Conservation (phyloP, 2,797 vertebrate genomes). For the Notolepis coatsorum region DNA sequence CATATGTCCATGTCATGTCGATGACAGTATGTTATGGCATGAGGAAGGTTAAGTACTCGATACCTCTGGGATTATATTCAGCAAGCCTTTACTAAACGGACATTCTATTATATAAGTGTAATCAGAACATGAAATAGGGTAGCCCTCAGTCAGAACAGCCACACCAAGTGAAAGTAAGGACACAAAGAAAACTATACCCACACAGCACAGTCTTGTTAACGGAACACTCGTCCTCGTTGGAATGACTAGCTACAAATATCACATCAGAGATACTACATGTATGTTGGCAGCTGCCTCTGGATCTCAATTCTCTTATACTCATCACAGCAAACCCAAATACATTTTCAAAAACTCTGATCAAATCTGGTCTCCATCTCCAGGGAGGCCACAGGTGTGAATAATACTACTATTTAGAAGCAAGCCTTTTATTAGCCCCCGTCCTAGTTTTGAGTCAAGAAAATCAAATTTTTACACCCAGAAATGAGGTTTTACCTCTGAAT, state of each 20-base stretch:
- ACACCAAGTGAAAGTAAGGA: conserved; percentile 11
- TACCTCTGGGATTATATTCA: background rate
- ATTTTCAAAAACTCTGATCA: conserved; percentile 8
- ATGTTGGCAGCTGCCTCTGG: conserved; percentile 39
- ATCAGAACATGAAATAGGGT: conserved; percentile 28
- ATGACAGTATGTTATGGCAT: too few relatives aligned
- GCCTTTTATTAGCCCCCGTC: background rate
- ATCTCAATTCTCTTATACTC: conserved; percentile 24
- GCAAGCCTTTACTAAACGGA: background rate
- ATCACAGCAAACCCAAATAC: conserved; percentile 7
- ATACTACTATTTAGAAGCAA: background rate
- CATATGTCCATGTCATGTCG: too few relatives aligned
- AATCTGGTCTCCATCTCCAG: background rate
- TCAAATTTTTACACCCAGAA: background rate
- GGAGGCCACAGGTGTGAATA: conserved; percentile 15
- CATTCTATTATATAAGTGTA: background rate
- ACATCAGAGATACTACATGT: conserved; percentile 47
- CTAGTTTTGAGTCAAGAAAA: background rate
- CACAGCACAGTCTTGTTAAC: conserved; percentile 47
- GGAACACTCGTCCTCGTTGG: conserved; percentile 42
- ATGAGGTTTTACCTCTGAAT: conserved; percentile 14
- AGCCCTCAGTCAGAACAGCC: conserved; percentile 30
- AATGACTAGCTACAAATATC: conserved; percentile 66
- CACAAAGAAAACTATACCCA: conserved; percentile 50
- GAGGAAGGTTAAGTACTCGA: too few relatives aligned